Percentiles rank a stretch among this genome's conserved stretches.
Evolutionary conservation across 2,113 vertebrate species (phyloP).

Genomic region (Lynx canadensis): DNA sequence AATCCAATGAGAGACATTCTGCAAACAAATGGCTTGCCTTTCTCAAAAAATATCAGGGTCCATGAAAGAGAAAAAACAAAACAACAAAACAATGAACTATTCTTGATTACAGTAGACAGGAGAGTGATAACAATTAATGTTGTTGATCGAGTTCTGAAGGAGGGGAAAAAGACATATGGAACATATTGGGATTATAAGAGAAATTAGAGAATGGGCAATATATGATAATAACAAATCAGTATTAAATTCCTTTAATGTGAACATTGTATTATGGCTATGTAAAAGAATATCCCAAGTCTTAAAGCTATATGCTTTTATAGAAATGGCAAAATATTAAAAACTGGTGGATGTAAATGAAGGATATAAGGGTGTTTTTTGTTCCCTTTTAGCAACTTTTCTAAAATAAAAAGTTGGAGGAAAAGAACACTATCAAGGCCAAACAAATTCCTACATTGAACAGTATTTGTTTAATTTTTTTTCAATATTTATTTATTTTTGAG

Average conservation of each 20-base stretch:
- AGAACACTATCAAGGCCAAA: neutral
- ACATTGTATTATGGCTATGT: neutral
- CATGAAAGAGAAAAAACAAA: neutral
- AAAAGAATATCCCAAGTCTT: neutral
- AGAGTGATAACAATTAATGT: neutral
- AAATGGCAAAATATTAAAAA: neutral
- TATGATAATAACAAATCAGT: neutral
- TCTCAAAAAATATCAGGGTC: neutral
- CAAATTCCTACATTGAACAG: neutral
- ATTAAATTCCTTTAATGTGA: neutral
- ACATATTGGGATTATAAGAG: neutral
- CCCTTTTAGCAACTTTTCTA: neutral
- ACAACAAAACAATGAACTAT: neutral
- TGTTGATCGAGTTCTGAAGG: neutral
- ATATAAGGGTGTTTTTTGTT: neutral
- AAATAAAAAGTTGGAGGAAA: neutral
- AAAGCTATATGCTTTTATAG: neutral
- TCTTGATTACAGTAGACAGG: neutral
- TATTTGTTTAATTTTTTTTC: neutral
- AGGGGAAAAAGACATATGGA: rapidly evolving
- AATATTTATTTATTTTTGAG: no score
- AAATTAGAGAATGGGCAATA: neutral
- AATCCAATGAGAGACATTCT: neutral
- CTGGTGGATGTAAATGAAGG: neutral
- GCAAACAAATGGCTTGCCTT: neutral